These are phyloP conservation scores for Trinorchestia longiramus DNA, from an alignment of 1,140 invertebrate genomes.

Conservation along the genomic window DNA sequence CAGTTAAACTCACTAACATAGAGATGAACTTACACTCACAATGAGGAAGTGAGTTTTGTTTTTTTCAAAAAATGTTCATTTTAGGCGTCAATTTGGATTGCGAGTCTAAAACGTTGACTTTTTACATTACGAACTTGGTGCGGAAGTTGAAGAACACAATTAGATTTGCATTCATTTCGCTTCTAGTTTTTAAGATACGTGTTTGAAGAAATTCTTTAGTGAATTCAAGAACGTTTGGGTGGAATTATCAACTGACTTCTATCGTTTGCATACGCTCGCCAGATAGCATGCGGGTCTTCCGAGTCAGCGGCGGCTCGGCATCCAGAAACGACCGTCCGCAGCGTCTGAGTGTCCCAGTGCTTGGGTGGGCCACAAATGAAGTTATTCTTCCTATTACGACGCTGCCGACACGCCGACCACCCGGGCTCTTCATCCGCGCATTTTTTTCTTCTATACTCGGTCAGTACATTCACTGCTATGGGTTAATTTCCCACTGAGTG, in stretches of 20 bases:
- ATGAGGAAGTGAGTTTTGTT: not conserved
- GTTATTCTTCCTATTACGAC: slow-evolving; percentile 46
- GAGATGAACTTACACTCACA: not conserved
- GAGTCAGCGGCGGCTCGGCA: not conserved
- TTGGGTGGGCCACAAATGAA: slow-evolving; percentile 44
- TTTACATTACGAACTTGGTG: not conserved
- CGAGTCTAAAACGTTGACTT: not conserved
- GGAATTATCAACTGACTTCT: not conserved
- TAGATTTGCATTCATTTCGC: not conserved
- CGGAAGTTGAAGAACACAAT: not conserved
- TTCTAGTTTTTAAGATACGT: not conserved
- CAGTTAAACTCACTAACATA: not conserved
- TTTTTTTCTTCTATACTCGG: not conserved
- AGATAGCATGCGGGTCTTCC: not conserved
- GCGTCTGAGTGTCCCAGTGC: not conserved
- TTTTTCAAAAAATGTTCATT: not conserved
- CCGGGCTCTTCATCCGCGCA: not conserved
- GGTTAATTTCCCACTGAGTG: not conserved
- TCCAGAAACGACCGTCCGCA: not conserved
- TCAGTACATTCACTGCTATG: not conserved
- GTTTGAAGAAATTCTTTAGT: not conserved
- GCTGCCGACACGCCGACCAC: slow-evolving; percentile 7
- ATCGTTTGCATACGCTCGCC: too few relatives aligned
- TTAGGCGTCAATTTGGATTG: too few relatives aligned
- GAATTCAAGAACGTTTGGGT: too few relatives aligned